A percentile compares a stretch with the other conserved stretches of the same genome.
Evolutionary conservation across 2,113 vertebrate genomes (phyloP).

Genomic region (Plestiodon gilberti): DNA sequence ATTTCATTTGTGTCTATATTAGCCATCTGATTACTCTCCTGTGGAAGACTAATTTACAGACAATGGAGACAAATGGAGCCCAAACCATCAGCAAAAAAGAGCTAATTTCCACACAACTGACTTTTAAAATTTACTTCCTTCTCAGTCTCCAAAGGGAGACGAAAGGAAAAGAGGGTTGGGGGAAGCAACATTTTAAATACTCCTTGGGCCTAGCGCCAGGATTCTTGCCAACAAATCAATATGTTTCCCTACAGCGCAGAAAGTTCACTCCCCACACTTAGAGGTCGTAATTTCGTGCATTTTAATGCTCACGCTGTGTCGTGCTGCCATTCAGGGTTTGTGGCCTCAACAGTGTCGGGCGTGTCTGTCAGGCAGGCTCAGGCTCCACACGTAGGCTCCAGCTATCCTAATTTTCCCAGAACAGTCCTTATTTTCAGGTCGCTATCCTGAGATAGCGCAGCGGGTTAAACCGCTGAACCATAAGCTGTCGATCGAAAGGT

Average conservation of each 20-base stretch:
- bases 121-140: constrained; percentile 52
- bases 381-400: background rate
- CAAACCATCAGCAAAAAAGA: constrained; percentile 63
- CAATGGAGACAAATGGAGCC: constrained; percentile 69
- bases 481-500: no score
- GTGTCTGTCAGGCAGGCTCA: no score
- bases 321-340: background rate
- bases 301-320: background rate
- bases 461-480: no score
- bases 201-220: background rate
- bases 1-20: constrained; percentile 62
- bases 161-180: background rate
- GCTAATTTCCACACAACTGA: constrained; percentile 63
- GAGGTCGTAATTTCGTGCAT: background rate
- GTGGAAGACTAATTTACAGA: constrained; percentile 65
- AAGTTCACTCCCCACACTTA: background rate
- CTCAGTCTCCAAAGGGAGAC: background rate
- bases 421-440: background rate
- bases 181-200: background rate
- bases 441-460: no score
- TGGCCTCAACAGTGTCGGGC: background rate
- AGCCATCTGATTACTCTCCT: constrained; percentile 68
- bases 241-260: no score
- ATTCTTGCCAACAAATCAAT: background rate
- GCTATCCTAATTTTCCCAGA: background rate